Percentiles rank a stretch among this genome's conserved stretches.
These are phyloP conservation scores for Hirtodrosophila trivittata DNA, from an alignment of 2,888 invertebrate genomes.

Conservation along the genomic window DNA sequence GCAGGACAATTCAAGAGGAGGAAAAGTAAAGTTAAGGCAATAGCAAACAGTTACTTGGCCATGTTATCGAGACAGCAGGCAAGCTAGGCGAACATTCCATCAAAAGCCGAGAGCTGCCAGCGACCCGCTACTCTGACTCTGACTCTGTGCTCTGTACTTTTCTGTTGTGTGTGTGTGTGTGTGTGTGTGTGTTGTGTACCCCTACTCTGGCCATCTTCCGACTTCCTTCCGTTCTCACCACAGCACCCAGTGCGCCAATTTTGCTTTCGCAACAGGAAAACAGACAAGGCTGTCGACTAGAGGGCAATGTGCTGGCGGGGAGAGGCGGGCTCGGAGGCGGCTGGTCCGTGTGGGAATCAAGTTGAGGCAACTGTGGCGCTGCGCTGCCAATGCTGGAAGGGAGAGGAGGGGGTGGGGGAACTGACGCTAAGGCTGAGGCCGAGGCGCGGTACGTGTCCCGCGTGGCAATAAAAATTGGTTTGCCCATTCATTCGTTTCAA, in stretches of 20 bases:
- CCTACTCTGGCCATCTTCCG: conserved; percentile 39
- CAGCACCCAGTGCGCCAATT: conserved; percentile 68
- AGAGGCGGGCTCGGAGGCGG: conserved; percentile 6
- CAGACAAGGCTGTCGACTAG: conserved; percentile 20
- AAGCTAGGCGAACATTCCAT: conserved; percentile 42
- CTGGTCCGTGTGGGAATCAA: conserved; percentile 66
- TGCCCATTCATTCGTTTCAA: conserved; percentile 79
- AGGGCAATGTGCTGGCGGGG: neutral
- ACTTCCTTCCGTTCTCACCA: conserved; percentile 69
- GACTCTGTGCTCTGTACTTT: neutral
- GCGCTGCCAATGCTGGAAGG: conserved; percentile 13
- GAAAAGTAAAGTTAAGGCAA: conserved; percentile 31
- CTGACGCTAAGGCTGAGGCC: conserved; percentile 21
- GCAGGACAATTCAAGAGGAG: neutral
- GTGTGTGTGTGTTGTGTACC: conserved; percentile 9
- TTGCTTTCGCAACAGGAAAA: conserved; percentile 63
- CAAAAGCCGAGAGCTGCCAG: conserved; percentile 41
- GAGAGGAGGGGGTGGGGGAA: neutral
- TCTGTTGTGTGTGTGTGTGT: neutral
- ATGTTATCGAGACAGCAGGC: conserved; percentile 60
- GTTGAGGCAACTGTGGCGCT: conserved; percentile 57
- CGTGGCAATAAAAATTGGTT: conserved; percentile 79
- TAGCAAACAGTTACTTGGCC: conserved; percentile 76
- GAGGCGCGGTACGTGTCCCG: conserved; percentile 74
- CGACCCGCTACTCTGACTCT: neutral